Conservation (phyloP, 2,113 vertebrate species). For the Galemys pyrenaicus region DNA sequence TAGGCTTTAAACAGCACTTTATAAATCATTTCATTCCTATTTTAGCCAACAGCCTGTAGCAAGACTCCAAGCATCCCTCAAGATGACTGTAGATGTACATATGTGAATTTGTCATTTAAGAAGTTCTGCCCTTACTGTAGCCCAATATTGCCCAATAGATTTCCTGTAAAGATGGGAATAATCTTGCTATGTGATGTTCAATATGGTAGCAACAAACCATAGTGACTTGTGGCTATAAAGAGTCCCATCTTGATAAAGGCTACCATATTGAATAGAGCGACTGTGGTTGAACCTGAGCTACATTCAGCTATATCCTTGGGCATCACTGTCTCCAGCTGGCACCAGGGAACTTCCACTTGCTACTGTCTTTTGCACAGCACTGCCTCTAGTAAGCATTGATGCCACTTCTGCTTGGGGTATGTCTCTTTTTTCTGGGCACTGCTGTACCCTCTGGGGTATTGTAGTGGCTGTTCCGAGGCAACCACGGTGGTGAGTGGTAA, state of each 20-base stretch:
- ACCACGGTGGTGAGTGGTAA: not conserved
- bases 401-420: not conserved
- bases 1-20: constrained; percentile 29
- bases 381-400: not conserved
- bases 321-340: accelerated
- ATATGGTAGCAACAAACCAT: not conserved
- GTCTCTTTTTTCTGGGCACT: not conserved
- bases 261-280: not conserved
- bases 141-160: not conserved
- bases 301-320: not conserved
- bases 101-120: constrained; percentile 13
- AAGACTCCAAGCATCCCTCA: not conserved
- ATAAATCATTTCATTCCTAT: constrained; percentile 23
- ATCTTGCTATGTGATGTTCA: not conserved
- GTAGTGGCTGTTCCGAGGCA: not conserved
- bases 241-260: not conserved
- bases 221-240: not conserved
- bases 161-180: not conserved
- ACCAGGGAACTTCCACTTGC: not conserved
- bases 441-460: not conserved
- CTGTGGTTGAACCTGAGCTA: not conserved
- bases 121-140: not conserved
- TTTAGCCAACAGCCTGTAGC: not conserved
- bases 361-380: not conserved
- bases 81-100: not conserved